Base-by-base conservation (phyloP, 2,113 vertebrate species). In the Notarius quadriscutis region DNA sequence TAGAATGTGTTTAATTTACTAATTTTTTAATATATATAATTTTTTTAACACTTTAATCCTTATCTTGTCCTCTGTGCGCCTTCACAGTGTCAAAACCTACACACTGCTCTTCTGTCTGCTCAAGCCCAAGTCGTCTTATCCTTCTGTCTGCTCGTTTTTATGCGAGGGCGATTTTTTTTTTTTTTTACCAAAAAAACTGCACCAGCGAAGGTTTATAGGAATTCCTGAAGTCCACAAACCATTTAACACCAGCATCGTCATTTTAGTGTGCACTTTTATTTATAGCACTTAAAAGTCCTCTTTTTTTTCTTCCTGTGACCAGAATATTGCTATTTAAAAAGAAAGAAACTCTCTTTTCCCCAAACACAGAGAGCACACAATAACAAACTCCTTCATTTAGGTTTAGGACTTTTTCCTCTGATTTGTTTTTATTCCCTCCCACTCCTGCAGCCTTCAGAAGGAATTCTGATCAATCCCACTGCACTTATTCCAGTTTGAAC, bases 171-270 rank as follows among this genome's bases (percentile, higher is more conserved):
- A 53, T 25, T 25, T 25, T 7, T 25, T 50, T 9, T 50, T 0
- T 62, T 57, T 60, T 71, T 58, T 1, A 9, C 5, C 41, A 41
- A 41, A 41, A 41, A 50, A 72, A 50, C 65, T 7, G 57, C 83
- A 88, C 63, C 87, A 85, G 83, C 58, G 65, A 4, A 5, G 58
- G n/a, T 84, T 86, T 41, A 77, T 22, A 71, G 51, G 14, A 30
- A 48, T 5, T 17, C 18, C 34, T 9, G 8, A 58, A 22, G 48
- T 55, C 74, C 50, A 5, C 9, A 69, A 65, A 15, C 51, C 71
- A 63, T 62, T 22, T 50, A 20, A 48, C 12, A 65, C 10, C 27
- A 6, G 11, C 27, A 0, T 30, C 27, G 10, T 69, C 27, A 69
- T 30, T 30, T 69, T 30, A 30, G 1, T 4, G 14, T 69, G 60